Conservation (phyloP, 2,113 vertebrate genomes). For the Larimichthys polyactis region DNA sequence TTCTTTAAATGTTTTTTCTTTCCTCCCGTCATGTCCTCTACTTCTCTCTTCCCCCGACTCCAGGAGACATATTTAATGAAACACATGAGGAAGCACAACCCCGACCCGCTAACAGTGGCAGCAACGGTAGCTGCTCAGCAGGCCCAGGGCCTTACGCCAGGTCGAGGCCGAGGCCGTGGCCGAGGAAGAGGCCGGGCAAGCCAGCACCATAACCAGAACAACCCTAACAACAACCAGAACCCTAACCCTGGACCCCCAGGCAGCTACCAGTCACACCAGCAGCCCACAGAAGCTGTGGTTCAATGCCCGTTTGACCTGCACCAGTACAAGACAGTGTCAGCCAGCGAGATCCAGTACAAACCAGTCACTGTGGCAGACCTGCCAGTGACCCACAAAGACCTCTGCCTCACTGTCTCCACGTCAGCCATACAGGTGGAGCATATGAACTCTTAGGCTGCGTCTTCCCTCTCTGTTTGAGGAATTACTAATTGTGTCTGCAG, state of each 20-base stretch:
- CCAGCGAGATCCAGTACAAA: constrained; percentile 86
- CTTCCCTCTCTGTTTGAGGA: constrained; percentile 38
- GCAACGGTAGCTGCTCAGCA: constrained; percentile 82
- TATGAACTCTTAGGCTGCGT: constrained; percentile 83
- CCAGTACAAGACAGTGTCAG: constrained; percentile 94
- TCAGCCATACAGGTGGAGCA: constrained; percentile 89
- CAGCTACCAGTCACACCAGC: constrained; percentile 76
- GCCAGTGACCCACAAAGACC: constrained; percentile 93
- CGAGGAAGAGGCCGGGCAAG: constrained; percentile 67
- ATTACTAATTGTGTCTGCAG: constrained; percentile 33
- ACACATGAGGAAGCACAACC: constrained; percentile 99
- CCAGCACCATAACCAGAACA: constrained; percentile 82
- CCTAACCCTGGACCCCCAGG: constrained; percentile 69
- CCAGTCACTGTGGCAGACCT: constrained; percentile 83
- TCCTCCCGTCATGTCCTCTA: neutral
- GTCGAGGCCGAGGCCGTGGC: constrained; percentile 83
- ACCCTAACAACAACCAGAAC: constrained; percentile 81
- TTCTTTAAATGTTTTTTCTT: neutral
- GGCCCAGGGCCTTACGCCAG: constrained; percentile 76
- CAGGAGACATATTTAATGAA: constrained; percentile 99
- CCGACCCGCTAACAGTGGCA: constrained; percentile 83
- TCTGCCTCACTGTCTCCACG: constrained; percentile 98
- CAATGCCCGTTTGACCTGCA: constrained; percentile 96
- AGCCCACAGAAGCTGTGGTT: constrained; percentile 82
- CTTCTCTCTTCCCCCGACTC: neutral